Evolutionary conservation across 2,888 invertebrate species (phyloP), one percentile per base, ranked within the genome.

Genomic region (Clepsis dumicolana): DNA sequence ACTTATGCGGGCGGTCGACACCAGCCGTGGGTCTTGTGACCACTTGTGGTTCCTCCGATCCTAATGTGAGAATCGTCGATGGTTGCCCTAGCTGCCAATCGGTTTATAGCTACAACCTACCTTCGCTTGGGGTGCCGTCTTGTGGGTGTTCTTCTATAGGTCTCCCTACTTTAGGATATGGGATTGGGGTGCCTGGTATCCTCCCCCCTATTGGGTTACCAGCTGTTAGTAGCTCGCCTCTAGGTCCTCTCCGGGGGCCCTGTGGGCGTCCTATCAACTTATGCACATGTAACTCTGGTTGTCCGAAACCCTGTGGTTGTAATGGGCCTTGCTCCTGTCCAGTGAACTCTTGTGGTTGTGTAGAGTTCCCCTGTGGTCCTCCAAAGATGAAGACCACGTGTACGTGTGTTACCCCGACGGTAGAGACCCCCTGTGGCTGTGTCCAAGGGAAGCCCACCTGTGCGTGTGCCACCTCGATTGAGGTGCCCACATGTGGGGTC

Each of bases 401-500:
- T 24, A 62, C 71, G 0, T 71, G 71, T 21, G 71, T 68, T 0
- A 68, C 68, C 3, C 65, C 64, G 2, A 68, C 63, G 0, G 48
- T 69, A 12, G 69, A 70, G 29, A 24, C 60, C 18, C 66, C 71
- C 10, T 65, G 54, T 5, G 69, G 69, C 0, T 70, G 71, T n/a
- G 52, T 64, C 0, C 72, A 73, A 14, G 68, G 67, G 0, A 54
- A 65, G 8, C 66, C 75, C 1, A 54, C 70, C 0, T 74, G 73
- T 16, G 53, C 71, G 0, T 71, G 71, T 21, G 66, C 64, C 8
- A 64, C 68, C 1, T 53, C 64, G n/a, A 0, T 69, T 1, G 69
- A 70, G 53, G 4, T 62, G n/a, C 66, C 71, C 41, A 66, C 68
- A 0, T 72, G 73, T 41, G 77, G 74, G 12, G 76, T 79, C 38